Conservation (phyloP, 2,797 vertebrate species). For the Enteromius paludinosus region DNA sequence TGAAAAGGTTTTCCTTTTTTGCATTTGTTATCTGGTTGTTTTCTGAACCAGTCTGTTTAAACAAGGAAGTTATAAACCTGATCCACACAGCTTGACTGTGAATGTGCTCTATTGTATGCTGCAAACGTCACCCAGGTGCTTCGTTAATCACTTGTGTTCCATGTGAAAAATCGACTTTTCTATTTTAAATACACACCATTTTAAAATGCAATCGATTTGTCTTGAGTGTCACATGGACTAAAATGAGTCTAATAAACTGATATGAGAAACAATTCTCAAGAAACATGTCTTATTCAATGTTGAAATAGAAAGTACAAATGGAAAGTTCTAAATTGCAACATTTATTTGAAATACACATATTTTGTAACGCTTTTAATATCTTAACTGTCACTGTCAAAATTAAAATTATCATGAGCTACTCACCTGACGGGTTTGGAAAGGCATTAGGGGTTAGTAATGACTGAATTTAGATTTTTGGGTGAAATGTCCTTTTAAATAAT, state of each 20-base stretch:
- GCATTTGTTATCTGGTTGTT: conserved; percentile 76
- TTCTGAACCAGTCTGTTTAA: conserved; percentile 64
- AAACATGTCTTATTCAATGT: neutral
- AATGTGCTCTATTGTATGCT: conserved; percentile 1
- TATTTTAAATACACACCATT: neutral
- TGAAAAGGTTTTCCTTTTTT: conserved; percentile 58
- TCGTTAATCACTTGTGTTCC: neutral
- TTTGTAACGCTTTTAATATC: neutral
- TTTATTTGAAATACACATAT: neutral
- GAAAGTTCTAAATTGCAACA: neutral
- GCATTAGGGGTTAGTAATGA: neutral
- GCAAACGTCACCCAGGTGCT: neutral
- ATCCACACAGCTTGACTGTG: conserved; percentile 2
- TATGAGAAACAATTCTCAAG: neutral
- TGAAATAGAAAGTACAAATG: no score
- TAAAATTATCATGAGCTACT: no score
- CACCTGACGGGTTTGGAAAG: no score
- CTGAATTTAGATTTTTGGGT: neutral
- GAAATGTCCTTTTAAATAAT: neutral
- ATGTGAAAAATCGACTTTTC: neutral
- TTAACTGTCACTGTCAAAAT: neutral
- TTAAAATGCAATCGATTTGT: neutral
- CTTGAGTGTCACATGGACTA: neutral
- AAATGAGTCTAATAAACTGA: neutral
- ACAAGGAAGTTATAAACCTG: conserved; percentile 78